Base-by-base conservation (phyloP, 2,888 invertebrate species). In the Arenicola marina region DNA sequence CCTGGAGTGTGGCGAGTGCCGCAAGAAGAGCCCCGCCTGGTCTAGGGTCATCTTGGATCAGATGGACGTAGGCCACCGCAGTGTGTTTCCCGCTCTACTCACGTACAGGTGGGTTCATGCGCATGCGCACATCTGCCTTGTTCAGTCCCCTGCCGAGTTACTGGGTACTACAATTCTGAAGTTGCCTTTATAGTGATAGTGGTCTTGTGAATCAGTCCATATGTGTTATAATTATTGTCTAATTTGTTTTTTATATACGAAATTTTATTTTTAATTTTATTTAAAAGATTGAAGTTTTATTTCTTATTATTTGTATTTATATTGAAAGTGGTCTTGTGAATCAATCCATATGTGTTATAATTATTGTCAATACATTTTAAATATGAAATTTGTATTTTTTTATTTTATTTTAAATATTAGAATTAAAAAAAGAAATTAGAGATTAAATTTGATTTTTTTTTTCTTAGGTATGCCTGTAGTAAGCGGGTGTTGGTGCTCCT, bases 1-100 rank as follows among this genome's bases (percentile, higher is more conserved):
- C 15, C 54, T 73, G 18, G 61, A 59, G 11, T 73, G 72, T 51
- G 26, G 46, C 7, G 59, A 33, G 7, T 73, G 70, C 46, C 31
- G 51, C 0, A 38, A 21, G 2, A 66, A 55, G 38, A 58, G 64
- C 18, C 53, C 69, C 15, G 51, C 57, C 28, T 71, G 72, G 70
- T 63, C 60, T 34, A 53, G 62, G 2, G 63, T 21, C 15, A 61
- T 74, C 38, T 11, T 70, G 15, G 15, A 54, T 0, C 73, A 74
- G 46, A 64, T 73, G 26, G 73, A 73, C 43, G 33, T 63, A 31
- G 66, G 63, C 7, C 67, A 65, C 34, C 56, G 61, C 28, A n/a
- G 61, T 1, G 58, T 55, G 46, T 70, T 72, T 55, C 72, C 73
- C 1, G 61, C 63, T 44, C 59, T 70, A 21, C 62, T 71, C 2